Percentiles rank a stretch among this genome's conserved stretches.
Conservation (phyloP, 2,888 invertebrate genomes). For the Abrostola tripartita region DNA sequence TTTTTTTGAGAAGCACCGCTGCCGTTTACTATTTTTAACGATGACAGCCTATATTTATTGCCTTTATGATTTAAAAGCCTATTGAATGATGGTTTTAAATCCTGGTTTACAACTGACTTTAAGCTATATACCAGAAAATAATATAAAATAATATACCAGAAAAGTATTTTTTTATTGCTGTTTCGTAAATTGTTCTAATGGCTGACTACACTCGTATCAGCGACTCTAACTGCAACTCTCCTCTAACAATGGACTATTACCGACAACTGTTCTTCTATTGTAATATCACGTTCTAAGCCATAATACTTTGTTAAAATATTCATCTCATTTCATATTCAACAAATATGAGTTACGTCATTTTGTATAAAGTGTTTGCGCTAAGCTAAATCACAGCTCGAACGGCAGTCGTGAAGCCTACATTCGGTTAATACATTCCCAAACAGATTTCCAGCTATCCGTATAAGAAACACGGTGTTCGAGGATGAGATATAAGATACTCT, state of each 20-base stretch:
- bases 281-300: conserved; percentile 39
- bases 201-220: conserved; percentile 14
- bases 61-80: conserved; percentile 25
- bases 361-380: conserved; percentile 50
- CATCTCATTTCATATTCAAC: conserved; percentile 48
- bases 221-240: conserved; percentile 18
- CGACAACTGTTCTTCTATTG: conserved; percentile 44
- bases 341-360: conserved; percentile 57
- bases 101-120: conserved; percentile 17
- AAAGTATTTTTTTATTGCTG: conserved; percentile 14
- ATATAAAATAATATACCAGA: conserved; percentile 20
- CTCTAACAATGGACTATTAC: conserved; percentile 52
- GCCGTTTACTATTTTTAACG: conserved; percentile 31
- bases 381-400: conserved; percentile 55
- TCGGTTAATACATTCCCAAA: conserved; percentile 51
- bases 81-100: conserved; percentile 15
- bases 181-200: conserved; percentile 37
- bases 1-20: conserved; percentile 30
- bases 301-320: conserved; percentile 49
- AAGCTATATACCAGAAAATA: conserved; percentile 18
- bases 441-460: conserved; percentile 48
- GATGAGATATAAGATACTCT: conserved; percentile 40
- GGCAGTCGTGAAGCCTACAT: conserved; percentile 56
- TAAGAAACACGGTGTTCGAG: conserved; percentile 53
- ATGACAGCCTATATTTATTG: conserved; percentile 33